Conservation (phyloP, 2,797 vertebrate genomes). For the Protosalanx chinensis region DNA sequence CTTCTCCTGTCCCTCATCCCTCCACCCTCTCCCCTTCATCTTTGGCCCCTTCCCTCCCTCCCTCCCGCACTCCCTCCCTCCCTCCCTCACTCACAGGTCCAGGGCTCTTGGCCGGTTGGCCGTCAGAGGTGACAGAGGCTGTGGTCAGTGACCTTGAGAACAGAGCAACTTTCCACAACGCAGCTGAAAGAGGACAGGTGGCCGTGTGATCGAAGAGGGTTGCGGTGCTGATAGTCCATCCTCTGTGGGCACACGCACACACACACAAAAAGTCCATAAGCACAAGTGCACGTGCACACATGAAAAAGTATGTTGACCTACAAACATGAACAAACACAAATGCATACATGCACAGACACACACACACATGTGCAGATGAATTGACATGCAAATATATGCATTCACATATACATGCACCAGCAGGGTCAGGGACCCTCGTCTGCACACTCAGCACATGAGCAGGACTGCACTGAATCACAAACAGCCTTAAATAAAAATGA, state of each 20-base stretch:
- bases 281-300: not conserved
- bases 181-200: slow-evolving; percentile 51
- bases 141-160: slow-evolving; percentile 55
- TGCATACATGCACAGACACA: not conserved
- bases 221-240: slow-evolving; percentile 52
- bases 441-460: not conserved
- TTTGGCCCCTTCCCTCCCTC: not conserved
- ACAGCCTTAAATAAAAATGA: not conserved
- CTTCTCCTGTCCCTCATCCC: too few species aligned
- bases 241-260: slow-evolving; percentile 31
- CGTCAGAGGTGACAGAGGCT: slow-evolving; percentile 39
- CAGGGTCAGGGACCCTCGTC: not conserved
- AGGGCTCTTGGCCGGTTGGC: not conserved
- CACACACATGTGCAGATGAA: not conserved
- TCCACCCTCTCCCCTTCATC: not conserved
- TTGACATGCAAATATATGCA: not conserved
- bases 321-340: not conserved
- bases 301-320: not conserved
- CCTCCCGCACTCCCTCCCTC: not conserved
- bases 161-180: slow-evolving; percentile 53
- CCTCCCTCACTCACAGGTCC: slow-evolving; percentile 34
- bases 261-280: slow-evolving; percentile 7
- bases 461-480: not conserved
- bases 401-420: not conserved
- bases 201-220: slow-evolving; percentile 44